Evolutionary conservation across 2,113 vertebrate genomes (phyloP).

Genomic region (Girardinichthys multiradiatus): DNA sequence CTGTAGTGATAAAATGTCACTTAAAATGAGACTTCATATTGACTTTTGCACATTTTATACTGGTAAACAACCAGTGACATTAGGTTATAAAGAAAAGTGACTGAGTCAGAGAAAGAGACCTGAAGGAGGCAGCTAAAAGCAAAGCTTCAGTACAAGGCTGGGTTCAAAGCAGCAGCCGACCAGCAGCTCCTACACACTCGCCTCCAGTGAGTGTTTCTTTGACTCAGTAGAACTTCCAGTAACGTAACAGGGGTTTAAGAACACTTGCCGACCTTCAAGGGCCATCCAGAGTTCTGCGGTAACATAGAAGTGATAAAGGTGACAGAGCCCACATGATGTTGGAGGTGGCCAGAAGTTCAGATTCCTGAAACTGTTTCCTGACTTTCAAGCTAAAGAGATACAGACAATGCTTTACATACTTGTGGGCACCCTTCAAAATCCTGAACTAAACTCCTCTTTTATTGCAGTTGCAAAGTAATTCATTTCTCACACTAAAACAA

Average conservation of each 20-base stretch:
- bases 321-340: background rate
- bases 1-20: background rate
- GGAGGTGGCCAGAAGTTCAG: slow-evolving; percentile 2
- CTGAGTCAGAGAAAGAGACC: slow-evolving; percentile 16
- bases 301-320: slow-evolving; percentile 1
- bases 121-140: slow-evolving; percentile 35
- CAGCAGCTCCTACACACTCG: slow-evolving; percentile 40
- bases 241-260: slow-evolving; percentile 35
- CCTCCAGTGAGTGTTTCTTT: slow-evolving; percentile 13
- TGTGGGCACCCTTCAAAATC: too few species aligned
- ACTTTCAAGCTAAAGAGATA: background rate
- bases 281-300: slow-evolving; percentile 3
- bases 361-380: slow-evolving; percentile 15
- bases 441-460: too few species aligned
- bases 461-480: too few species aligned
- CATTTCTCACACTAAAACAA: too few species aligned
- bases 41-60: slow-evolving; percentile 10
- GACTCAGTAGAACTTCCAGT: slow-evolving; percentile 18
- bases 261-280: slow-evolving; percentile 25
- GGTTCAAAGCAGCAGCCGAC: slow-evolving; percentile 40
- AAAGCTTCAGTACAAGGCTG: slow-evolving; percentile 25
- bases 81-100: slow-evolving; percentile 1
- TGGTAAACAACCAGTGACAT: slow-evolving; percentile 21
- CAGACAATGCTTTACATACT: background rate
- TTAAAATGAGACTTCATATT: slow-evolving; percentile 11